Evolutionary conservation across 2,113 vertebrate species (phyloP), one percentile per base, ranked within the genome.

Genomic region (Sorex araneus): DNA sequence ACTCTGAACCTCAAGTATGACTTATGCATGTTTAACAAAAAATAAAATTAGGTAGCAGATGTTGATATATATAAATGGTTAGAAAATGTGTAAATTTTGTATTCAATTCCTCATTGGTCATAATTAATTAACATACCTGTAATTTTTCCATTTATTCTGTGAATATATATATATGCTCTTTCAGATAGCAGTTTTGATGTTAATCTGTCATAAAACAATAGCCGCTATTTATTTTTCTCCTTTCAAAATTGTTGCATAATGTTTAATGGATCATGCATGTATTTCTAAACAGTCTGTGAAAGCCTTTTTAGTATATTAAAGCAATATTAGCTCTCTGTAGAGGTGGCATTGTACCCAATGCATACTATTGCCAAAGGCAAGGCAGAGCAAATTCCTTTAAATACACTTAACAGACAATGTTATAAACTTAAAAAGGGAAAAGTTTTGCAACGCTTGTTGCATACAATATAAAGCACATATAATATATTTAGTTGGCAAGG

Each of bases 211-310:
- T 94, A 25, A 82, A 76, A 78, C 40, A 86, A 70, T 71, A 67
- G 87, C 57, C 90, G 19, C 64, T 0, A 82, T 36, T 93, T 0
- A 82, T 36, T 93, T 95, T 95, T 80, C 60, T 43, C 67, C 91
- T 32, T 92, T 73, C 84, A 21, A 82, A 95, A 91, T 76, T 54
- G 27, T 10, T 95, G n/a, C 1, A 43, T 83, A 92, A 93, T 81
- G 93, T 81, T 40, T 93, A 40, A 25, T 77, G 86, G 36, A 93
- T 81, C 36, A 76, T 96, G 96, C 45, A 57, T n/a, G 50, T 45
- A 36, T 57, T 76, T 79, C 84, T 92, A 97, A 96, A 94, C 75
- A 92, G 34, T 73, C 82, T 10, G 13, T 81, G 75, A 82, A 90
- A 82, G 57, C 16, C 7, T 71, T 95, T 73, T 77, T 57, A 75